phyloP scores from a whole-genome alignment of 53 echinoderm and acorn worm genomes.

The Hippasteria phrygiana region DNA sequence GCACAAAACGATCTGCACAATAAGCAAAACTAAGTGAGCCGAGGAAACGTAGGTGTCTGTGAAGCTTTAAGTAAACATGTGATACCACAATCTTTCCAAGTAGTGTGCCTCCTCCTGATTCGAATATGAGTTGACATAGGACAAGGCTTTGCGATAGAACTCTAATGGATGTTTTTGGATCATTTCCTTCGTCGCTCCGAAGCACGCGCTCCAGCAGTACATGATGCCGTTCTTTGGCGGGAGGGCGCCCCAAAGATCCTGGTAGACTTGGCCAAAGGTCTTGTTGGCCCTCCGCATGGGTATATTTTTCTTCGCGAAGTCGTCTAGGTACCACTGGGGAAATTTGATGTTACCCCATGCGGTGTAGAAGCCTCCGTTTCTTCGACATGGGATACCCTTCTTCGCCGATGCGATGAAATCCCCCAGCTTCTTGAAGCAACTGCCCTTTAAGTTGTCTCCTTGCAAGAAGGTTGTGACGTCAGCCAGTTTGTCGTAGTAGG shows the following conservation, averaged over 20 bases:
- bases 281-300: neutral
- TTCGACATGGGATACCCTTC: neutral
- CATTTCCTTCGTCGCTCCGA: constrained; percentile 10
- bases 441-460: neutral
- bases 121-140: neutral
- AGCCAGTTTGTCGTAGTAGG: constrained; percentile 21
- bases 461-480: constrained; percentile 30
- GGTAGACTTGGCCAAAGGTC: neutral
- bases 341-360: constrained; percentile 3
- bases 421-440: neutral
- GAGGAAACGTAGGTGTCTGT: too few relatives aligned
- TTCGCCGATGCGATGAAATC: neutral
- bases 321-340: neutral
- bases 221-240: neutral
- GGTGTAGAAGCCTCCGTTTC: neutral
- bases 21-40: too few relatives aligned
- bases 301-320: neutral
- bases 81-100: constrained; percentile 33
- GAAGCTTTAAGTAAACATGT: neutral
- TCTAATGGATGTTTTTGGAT: constrained; percentile 12
- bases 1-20: too few relatives aligned
- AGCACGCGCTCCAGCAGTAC: constrained; percentile 15
- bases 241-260: neutral
- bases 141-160: constrained; percentile 21
- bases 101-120: constrained; percentile 45